These are phyloP conservation scores for Sminthopsis crassicaudata DNA, from an alignment of 2,113 vertebrate species.

Conservation along the genomic window DNA sequence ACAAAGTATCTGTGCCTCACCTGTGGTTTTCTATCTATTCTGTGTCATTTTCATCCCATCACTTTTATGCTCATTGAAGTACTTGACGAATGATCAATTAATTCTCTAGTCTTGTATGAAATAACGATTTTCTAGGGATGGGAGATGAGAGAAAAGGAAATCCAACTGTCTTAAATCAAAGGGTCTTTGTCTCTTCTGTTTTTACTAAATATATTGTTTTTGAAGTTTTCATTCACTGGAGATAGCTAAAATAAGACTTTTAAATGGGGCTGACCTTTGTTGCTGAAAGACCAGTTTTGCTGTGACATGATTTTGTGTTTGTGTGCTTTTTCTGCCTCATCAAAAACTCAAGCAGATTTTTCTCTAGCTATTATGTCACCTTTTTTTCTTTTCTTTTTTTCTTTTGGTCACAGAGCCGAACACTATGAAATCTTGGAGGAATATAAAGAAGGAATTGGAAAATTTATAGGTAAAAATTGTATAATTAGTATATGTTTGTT, in stretches of 20 bases:
- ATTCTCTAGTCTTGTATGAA: slow-evolving; percentile 8
- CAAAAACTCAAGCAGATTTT: background rate
- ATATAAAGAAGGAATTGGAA: slow-evolving; percentile 92
- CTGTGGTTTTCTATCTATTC: background rate
- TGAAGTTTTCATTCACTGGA: slow-evolving; percentile 21
- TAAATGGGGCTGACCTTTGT: background rate
- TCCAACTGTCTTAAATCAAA: slow-evolving; percentile 21
- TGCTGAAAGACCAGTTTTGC: slow-evolving; percentile 9
- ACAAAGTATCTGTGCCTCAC: background rate
- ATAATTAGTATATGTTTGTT: slow-evolving; percentile 33
- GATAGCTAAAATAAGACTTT: slow-evolving; percentile 2
- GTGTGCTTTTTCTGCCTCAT: background rate
- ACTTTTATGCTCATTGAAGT: slow-evolving; percentile 13
- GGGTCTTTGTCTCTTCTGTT: slow-evolving; percentile 1
- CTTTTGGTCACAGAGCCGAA: slow-evolving; percentile 88
- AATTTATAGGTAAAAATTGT: slow-evolving; percentile 92
- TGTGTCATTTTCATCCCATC: background rate
- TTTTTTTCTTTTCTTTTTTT: slow-evolving; percentile 70
- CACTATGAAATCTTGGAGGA: slow-evolving; percentile 95
- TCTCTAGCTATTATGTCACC: slow-evolving; percentile 13
- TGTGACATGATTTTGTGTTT: background rate
- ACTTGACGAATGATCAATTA: slow-evolving; percentile 16
- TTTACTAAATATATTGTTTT: slow-evolving; percentile 7
- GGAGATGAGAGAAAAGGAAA: slow-evolving; percentile 13
- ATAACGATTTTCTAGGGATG: slow-evolving; percentile 28